Base-by-base conservation (phyloP, 2,888 invertebrate genomes). In the Ferdinandea cuprea region DNA sequence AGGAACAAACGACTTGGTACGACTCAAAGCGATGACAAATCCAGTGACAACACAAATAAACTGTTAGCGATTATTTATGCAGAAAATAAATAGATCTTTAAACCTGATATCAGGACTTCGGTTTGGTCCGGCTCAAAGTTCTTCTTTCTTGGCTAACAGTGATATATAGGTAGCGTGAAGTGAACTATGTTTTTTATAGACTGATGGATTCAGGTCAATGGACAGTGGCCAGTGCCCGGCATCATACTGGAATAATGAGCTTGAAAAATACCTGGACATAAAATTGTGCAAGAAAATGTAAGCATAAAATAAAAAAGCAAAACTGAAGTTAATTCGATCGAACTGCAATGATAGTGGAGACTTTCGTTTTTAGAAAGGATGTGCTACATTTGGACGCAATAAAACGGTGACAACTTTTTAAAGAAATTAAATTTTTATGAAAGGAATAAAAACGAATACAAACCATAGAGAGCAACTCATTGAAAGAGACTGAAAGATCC, bases 81-180 rank as follows among this genome's bases (percentile, higher is more conserved):
- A 79, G 54, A 73, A 61, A 73, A 66, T 59, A 79, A 73, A 79
- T 68, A 79, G 73, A 79, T 79, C 59, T 73, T 68, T 54, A 48
- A 79, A 73, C 7, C 37, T 30, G 79, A 79, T 79, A 66, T 13
- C 54, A 79, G 73, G 79, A 68, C 73, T 68, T 42, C 2, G 50
- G 48, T 42, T 35, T 11, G 2, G 9, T 9, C 13, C 37, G 21
- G 32, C 11, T 46, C n/a, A 15, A 21, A 63, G 73, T 65, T 73
- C 59, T 61, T 66, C 37, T 77, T 61, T 66, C 46, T 69, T 52
- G 17, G 46, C 30, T 28, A 30, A 46, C 25, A 32, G 56, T 61
- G 59, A 61, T 56, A 15, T 46, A 63, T n/a, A 15, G 11, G 9
- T n/a, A 56, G 9, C 13, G 13, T 15, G n/a, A 17, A 48, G 28